Percentiles rank a stretch among this genome's conserved stretches.
Conservation (phyloP, 2,797 vertebrate genomes). For the Silurus lanzhouensis region DNA sequence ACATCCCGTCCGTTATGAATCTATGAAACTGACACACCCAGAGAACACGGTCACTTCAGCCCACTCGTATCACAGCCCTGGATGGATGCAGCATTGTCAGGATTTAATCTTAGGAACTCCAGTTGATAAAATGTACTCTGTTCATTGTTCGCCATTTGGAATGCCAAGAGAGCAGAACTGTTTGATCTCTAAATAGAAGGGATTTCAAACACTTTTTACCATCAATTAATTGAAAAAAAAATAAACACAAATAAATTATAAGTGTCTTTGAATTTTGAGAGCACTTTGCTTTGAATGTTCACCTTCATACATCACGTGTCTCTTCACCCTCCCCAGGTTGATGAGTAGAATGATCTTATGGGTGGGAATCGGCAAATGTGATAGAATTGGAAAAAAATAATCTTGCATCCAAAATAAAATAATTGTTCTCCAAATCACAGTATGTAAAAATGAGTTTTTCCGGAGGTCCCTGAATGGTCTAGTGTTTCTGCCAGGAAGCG, state of each 20-base stretch:
- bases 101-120: background rate
- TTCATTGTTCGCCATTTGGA: background rate
- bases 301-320: background rate
- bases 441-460: too few species aligned
- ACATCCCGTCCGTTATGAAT: too few species aligned
- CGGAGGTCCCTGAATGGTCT: too few species aligned
- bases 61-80: background rate
- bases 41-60: background rate
- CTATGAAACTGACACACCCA: background rate
- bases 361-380: background rate
- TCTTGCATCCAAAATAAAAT: background rate
- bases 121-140: background rate
- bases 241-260: background rate
- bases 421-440: too few species aligned
- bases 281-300: too few species aligned
- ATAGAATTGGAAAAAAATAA: background rate
- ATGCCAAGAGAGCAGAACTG: background rate
- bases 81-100: background rate
- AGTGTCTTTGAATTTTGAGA: background rate
- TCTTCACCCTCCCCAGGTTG: background rate
- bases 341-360: background rate
- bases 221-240: too few species aligned
- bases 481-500: too few species aligned
- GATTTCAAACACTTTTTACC: too few species aligned
- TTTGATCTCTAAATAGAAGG: too few species aligned